Base-by-base conservation (phyloP, 2,797 vertebrate species). In the Brachyalestes nurse region DNA sequence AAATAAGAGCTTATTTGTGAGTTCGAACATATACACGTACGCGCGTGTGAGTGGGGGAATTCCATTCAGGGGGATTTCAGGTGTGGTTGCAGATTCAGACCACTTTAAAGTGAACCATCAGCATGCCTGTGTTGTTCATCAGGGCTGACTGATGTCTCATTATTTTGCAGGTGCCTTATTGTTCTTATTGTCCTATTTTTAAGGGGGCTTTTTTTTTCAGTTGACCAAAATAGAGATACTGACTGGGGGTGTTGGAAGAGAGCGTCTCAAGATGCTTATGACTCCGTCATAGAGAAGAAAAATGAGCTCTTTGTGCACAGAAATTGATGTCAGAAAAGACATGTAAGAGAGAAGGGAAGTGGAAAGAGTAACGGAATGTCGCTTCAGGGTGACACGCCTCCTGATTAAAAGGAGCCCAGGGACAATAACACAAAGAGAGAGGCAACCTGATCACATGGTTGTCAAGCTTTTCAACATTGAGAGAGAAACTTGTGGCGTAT, bases 61-160 rank as follows among this genome's bases (percentile, higher is more conserved):
- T 93, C 91, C 92, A 90, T 86, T 81, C 69, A 81, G 64, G 82
- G 90, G 88, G 91, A 88, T 88, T 67, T 84, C 86, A 92, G 92
- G 92, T 91, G 92, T 92, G 92, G 87, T 88, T 82, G 82, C 79
- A 85, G 92, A 92, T 79, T 92, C 88, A 89, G 91, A 92, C 91
- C 91, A 92, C 92, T 93, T 93, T 86, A 93, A 94, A 93, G 90
- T 79, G 1, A 78, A 77, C 86, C 90, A 88, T 91, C 90, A 60
- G 83, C 66, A 83, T 84, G 87, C 87, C 89, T 92, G 72, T 86
- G 81, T 91, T 86, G 89, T 72, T 80, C 75, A 85, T 85, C 80
- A 49, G 60, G 81, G 42, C 75, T 86, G 78, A 80, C 78, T 83
- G 73, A 77, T 58, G 51, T 70, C 75, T 85, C 71, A 58, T 84